These are phyloP conservation scores for Passer montanus DNA, from an alignment of 2,113 vertebrate species.

Conservation along the genomic window DNA sequence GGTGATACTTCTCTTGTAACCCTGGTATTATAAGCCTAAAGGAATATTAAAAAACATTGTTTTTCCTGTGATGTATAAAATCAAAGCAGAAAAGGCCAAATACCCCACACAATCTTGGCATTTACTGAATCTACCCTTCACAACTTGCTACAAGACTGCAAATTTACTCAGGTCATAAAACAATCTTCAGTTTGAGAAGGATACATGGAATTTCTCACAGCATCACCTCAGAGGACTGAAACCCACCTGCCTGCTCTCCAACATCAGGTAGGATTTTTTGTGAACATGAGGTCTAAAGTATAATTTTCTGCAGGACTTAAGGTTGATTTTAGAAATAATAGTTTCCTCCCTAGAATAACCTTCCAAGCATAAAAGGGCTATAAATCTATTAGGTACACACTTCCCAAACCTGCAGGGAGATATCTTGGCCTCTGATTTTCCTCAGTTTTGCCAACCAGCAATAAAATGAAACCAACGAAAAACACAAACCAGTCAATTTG, in stretches of 20 bases:
- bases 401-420: background rate
- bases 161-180: constrained; percentile 49
- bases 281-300: background rate
- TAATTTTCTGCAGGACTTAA: background rate
- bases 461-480: constrained; percentile 10
- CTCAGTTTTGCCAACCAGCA: constrained; percentile 15
- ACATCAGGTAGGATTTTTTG: background rate
- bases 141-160: constrained; percentile 3
- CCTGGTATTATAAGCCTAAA: background rate
- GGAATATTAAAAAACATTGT: background rate
- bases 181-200: background rate
- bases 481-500: background rate
- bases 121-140: constrained; percentile 66
- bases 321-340: constrained; percentile 1
- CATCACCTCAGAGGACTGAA: background rate
- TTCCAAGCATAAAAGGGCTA: background rate
- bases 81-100: constrained; percentile 56
- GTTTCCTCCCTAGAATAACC: constrained; percentile 1
- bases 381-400: constrained; percentile 11
- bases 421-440: background rate
- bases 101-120: constrained; percentile 59
- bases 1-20: background rate
- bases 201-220: background rate
- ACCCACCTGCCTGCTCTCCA: background rate
- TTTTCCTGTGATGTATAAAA: constrained; percentile 36